These are phyloP conservation scores for Eupithecia insigniata DNA, from an alignment of 2,888 invertebrate genomes.

Conservation along the genomic window DNA sequence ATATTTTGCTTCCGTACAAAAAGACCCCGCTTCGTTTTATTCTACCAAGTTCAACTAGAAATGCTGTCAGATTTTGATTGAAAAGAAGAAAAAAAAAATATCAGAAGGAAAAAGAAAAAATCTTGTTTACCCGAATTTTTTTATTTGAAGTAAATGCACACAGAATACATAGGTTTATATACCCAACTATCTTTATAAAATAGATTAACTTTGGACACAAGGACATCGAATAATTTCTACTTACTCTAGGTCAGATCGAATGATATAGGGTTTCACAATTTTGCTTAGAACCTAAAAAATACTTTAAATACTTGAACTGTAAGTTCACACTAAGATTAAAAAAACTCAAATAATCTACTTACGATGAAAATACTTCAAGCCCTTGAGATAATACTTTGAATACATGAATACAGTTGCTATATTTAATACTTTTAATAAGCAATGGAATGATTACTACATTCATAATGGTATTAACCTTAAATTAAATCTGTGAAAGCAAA, in stretches of 20 bases:
- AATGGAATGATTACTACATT: not conserved
- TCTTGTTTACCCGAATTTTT: constrained; percentile 25
- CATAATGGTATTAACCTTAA: not conserved
- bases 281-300: constrained; percentile 2
- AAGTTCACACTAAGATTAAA: not conserved
- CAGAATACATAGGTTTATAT: constrained; percentile 42
- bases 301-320: not conserved
- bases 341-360: constrained; percentile 2
- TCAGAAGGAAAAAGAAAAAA: too few relatives aligned
- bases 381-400: not conserved
- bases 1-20: too few relatives aligned
- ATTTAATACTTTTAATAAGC: constrained; percentile 1
- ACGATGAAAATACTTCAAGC: not conserved
- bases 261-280: constrained; percentile 1
- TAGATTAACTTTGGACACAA: constrained; percentile 13
- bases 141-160: constrained; percentile 57
- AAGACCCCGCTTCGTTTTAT: too few relatives aligned
- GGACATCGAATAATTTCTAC: constrained; percentile 1
- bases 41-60: too few relatives aligned
- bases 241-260: constrained; percentile 1
- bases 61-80: too few relatives aligned
- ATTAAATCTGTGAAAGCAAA: not conserved
- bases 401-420: constrained; percentile 10
- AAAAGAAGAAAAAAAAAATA: too few relatives aligned
- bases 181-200: constrained; percentile 5